Conservation (phyloP, 2,888 invertebrate species). For the Eilema depressum region DNA sequence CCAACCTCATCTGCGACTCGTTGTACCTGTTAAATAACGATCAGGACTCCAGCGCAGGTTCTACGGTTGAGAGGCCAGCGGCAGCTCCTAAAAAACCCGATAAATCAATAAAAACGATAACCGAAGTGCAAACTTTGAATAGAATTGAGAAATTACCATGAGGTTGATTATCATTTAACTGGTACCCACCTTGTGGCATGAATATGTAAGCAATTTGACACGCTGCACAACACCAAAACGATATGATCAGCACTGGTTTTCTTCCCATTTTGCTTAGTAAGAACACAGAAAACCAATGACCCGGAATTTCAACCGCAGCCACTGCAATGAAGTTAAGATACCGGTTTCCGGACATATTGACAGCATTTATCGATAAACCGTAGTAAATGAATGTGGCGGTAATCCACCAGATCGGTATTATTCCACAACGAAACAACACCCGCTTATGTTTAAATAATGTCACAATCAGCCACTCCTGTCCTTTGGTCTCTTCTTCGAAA, state of each 20-base stretch:
- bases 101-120: too few species aligned
- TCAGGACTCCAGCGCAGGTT: too few species aligned
- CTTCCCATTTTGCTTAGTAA: constrained; percentile 87
- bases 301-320: constrained; percentile 89
- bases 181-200: constrained; percentile 76
- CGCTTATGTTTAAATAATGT: constrained; percentile 65
- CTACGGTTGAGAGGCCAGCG: too few species aligned
- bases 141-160: too few species aligned
- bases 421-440: constrained; percentile 61
- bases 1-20: too few species aligned
- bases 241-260: constrained; percentile 84
- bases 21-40: too few species aligned
- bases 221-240: constrained; percentile 86
- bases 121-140: too few species aligned
- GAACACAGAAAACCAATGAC: constrained; percentile 87
- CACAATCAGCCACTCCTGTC: constrained; percentile 67
- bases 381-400: constrained; percentile 89
- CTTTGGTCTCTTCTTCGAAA: constrained; percentile 45
- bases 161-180: too few species aligned
- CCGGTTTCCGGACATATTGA: constrained; percentile 88
- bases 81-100: too few species aligned
- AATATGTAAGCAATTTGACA: constrained; percentile 87
- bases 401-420: constrained; percentile 87
- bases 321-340: constrained; percentile 89
- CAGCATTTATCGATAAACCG: constrained; percentile 88